A percentile compares a stretch with the other conserved stretches of the same genome.
Evolutionary conservation across 2,113 vertebrate species (phyloP).

Genomic region (Ramphastos sulfuratus): DNA sequence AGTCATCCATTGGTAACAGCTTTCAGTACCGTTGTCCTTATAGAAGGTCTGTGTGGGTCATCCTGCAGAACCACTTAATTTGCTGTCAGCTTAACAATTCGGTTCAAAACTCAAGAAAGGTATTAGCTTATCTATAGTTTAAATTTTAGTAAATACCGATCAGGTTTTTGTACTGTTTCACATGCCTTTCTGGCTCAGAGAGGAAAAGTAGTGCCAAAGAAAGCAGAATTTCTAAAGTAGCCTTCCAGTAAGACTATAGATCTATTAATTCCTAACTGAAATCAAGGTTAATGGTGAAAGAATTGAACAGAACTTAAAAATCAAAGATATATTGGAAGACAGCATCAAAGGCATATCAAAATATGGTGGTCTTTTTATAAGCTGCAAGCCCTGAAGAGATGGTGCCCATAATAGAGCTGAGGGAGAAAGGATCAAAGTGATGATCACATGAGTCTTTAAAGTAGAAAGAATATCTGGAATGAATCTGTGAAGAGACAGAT

Average conservation of each 20-base stretch:
- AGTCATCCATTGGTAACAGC: not conserved
- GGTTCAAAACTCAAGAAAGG: not conserved
- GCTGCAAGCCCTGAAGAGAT: slow-evolving; percentile 59
- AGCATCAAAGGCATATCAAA: slow-evolving; percentile 69
- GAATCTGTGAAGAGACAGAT: slow-evolving; percentile 57
- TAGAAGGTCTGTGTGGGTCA: not conserved
- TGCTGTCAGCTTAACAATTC: slow-evolving; percentile 18
- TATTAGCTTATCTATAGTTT: not conserved
- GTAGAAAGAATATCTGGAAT: slow-evolving; percentile 59
- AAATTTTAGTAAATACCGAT: not conserved
- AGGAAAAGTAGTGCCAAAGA: not conserved
- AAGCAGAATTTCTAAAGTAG: slow-evolving; percentile 52
- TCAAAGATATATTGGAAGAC: slow-evolving; percentile 68
- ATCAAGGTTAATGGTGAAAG: slow-evolving; percentile 59
- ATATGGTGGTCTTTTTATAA: slow-evolving; percentile 68
- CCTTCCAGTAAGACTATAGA: slow-evolving; percentile 38
- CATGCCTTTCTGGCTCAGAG: not conserved
- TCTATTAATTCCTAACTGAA: slow-evolving; percentile 53
- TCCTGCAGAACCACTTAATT: slow-evolving; percentile 7
- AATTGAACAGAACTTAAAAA: slow-evolving; percentile 66
- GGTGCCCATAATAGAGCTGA: slow-evolving; percentile 57
- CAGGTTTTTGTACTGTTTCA: not conserved
- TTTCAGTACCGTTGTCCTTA: not conserved
- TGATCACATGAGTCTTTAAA: slow-evolving; percentile 67
- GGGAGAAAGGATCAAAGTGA: slow-evolving; percentile 57